phyloP scores from a whole-genome alignment of 2,797 vertebrate genomes.

The Hemibagrus guttatus region DNA sequence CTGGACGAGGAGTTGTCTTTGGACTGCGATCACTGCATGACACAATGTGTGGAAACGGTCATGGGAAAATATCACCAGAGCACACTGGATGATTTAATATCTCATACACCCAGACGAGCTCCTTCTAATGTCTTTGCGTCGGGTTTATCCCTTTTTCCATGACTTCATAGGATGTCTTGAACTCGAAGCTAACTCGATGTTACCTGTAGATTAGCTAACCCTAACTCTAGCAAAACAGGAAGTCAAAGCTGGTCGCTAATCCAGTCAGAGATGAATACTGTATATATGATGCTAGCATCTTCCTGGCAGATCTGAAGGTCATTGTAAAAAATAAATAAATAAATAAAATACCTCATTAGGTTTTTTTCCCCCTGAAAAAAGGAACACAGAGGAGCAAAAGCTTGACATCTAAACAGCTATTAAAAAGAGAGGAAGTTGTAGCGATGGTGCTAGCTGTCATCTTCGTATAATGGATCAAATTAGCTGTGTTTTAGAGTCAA shows the following conservation, averaged over 20 bases:
- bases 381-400: background rate
- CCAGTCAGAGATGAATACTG: background rate
- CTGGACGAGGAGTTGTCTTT: slow-evolving; percentile 7
- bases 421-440: slow-evolving; percentile 10
- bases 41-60: background rate
- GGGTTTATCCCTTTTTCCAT: background rate
- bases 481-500: slow-evolving; percentile 57
- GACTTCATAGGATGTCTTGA: slow-evolving; percentile 18
- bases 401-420: slow-evolving; percentile 44
- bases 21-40: background rate
- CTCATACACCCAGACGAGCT: background rate
- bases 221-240: slow-evolving; percentile 30
- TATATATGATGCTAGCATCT: background rate
- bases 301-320: background rate
- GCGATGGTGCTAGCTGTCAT: slow-evolving; percentile 28
- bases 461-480: slow-evolving; percentile 72
- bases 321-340: background rate
- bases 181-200: background rate
- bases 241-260: background rate
- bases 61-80: background rate
- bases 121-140: background rate
- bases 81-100: background rate
- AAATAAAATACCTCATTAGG: background rate
- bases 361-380: background rate
- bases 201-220: slow-evolving; percentile 20